A percentile compares a stretch with the other conserved stretches of the same genome.
phyloP scores from a whole-genome alignment of 2,888 invertebrate species.

The Ochropacha duplaris region DNA sequence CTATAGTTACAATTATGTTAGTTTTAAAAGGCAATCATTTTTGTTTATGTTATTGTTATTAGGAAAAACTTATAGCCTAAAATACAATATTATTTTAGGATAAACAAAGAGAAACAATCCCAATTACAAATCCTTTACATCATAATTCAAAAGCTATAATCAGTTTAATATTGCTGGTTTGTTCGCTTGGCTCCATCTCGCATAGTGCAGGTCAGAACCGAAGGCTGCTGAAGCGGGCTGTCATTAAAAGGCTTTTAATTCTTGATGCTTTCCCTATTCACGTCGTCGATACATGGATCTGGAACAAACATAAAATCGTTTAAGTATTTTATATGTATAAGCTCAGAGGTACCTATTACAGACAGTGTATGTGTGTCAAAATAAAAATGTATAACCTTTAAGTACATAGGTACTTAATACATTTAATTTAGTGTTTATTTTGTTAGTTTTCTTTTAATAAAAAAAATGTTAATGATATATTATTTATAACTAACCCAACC shows the following conservation, averaged over 20 bases:
- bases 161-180: neutral
- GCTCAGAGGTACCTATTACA: neutral
- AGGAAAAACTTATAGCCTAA: no score
- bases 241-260: conserved; percentile 83
- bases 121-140: no score
- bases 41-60: no score
- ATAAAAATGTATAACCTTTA: neutral
- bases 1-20: no score
- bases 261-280: conserved; percentile 70
- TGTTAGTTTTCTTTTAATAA: neutral
- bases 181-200: conserved; percentile 29
- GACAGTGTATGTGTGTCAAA: neutral
- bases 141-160: neutral
- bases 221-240: conserved; percentile 54
- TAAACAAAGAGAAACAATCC: no score
- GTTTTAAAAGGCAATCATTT: no score
- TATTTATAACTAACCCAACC: no score
- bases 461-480: neutral
- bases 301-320: conserved; percentile 58
- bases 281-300: conserved; percentile 59
- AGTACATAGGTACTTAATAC: neutral
- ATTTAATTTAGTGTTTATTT: neutral
- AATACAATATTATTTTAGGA: no score
- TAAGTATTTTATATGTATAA: conserved; percentile 21
- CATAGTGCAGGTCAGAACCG: conserved; percentile 34